phyloP scores from a whole-genome alignment of 2,888 invertebrate genomes.

The Cryptus viduatorius region DNA sequence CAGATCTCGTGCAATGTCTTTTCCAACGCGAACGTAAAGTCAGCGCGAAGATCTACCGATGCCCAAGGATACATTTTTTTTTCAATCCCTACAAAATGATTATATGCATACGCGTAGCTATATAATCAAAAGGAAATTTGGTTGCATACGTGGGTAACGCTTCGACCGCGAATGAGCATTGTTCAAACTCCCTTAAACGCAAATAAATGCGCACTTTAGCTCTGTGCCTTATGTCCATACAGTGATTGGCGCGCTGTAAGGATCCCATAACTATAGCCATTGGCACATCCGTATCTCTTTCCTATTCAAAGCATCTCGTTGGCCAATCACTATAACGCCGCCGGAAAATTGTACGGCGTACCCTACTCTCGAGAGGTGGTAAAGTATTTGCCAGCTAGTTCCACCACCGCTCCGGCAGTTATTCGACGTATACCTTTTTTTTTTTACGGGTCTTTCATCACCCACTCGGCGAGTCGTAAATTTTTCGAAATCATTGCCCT shows the following conservation, averaged over 20 bases:
- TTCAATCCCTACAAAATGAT: slow-evolving; percentile 15
- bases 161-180: slow-evolving; percentile 38
- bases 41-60: background rate
- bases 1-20: slow-evolving; percentile 17
- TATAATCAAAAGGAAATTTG: slow-evolving; percentile 43
- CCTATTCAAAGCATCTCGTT: background rate
- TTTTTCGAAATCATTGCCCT: slow-evolving; percentile 73
- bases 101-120: slow-evolving; percentile 18
- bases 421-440: slow-evolving; percentile 60
- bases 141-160: slow-evolving; percentile 6
- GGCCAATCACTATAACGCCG: slow-evolving; percentile 42
- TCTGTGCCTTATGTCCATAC: slow-evolving; percentile 15
- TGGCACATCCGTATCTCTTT: slow-evolving; percentile 15
- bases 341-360: slow-evolving; percentile 18
- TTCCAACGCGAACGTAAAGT: slow-evolving; percentile 31
- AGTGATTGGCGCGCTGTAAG: slow-evolving; percentile 25
- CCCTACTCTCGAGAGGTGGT: slow-evolving; percentile 50
- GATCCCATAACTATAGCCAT: slow-evolving; percentile 8
- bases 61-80: background rate
- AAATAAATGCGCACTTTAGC: slow-evolving; percentile 42
- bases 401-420: slow-evolving; percentile 55
- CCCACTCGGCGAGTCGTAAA: slow-evolving; percentile 79
- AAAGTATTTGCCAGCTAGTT: slow-evolving; percentile 68
- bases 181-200: slow-evolving; percentile 33
- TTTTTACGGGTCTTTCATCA: slow-evolving; percentile 81